phyloP scores from a whole-genome alignment of 2,113 vertebrate genomes.

The Gadus chalcogrammus region DNA sequence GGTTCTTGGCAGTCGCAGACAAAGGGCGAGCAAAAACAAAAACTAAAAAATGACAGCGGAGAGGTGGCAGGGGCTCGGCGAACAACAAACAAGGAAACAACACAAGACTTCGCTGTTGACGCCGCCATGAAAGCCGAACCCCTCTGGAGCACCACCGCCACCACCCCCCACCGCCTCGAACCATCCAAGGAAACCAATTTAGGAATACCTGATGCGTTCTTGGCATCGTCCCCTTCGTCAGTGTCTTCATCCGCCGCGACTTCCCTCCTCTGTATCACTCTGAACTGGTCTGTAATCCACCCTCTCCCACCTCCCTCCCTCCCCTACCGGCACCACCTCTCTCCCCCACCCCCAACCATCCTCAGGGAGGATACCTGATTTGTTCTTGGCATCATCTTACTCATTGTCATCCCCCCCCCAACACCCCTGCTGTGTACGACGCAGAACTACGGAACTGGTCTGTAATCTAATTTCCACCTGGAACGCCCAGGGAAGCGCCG shows the following conservation, averaged over 20 bases:
- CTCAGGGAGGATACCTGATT: constrained; percentile 38
- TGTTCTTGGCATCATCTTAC: constrained; percentile 50
- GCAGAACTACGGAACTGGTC: not conserved
- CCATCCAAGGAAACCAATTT: constrained; percentile 33
- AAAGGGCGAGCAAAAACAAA: too few species aligned
- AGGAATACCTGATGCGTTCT: constrained; percentile 36
- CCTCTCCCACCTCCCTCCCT: not conserved
- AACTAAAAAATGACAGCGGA: too few species aligned
- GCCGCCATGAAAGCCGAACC: not conserved
- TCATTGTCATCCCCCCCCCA: not conserved
- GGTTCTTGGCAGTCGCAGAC: too few species aligned
- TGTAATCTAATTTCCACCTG: not conserved
- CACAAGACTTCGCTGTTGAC: too few species aligned
- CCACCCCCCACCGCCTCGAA: constrained; percentile 14
- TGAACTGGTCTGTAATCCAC: constrained; percentile 1
- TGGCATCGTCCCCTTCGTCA: constrained; percentile 49
- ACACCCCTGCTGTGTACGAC: too few species aligned
- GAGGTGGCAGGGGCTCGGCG: too few species aligned
- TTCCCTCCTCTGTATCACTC: too few species aligned
- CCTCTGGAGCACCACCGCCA: not conserved
- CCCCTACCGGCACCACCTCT: not conserved
- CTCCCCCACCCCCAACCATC: constrained; percentile 11
- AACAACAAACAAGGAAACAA: too few species aligned
- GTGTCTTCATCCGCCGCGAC: too few species aligned
- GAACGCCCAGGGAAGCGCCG: too few species aligned